Evolutionary conservation across 2,888 invertebrate genomes (phyloP).

Genomic region (Teleogryllus oceanicus): DNA sequence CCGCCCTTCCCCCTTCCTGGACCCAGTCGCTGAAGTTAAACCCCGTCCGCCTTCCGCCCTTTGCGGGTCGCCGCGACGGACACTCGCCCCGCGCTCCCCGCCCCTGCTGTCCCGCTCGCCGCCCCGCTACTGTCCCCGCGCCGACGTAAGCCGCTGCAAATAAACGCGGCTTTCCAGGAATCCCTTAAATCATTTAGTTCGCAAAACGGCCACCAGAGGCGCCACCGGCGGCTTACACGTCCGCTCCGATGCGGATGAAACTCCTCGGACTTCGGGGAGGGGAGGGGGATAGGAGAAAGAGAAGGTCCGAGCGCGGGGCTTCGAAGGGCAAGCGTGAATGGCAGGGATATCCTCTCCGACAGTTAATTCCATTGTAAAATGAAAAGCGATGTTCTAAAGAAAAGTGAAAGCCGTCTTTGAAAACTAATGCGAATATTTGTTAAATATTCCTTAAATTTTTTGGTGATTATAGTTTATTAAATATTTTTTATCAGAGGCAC

Average conservation of each 20-base stretch:
- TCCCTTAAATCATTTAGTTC: constrained; percentile 18
- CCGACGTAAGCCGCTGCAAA: neutral
- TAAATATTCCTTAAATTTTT: no score
- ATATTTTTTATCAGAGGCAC: no score
- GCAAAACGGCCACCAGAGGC: neutral
- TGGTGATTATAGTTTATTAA: no score
- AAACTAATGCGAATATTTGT: no score
- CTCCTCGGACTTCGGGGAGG: no score
- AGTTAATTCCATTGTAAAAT: no score
- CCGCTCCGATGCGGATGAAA: neutral
- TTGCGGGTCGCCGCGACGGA: neutral
- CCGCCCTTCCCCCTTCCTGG: neutral
- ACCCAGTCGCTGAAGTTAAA: neutral
- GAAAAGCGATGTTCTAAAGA: no score
- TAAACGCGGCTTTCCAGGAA: constrained; percentile 6
- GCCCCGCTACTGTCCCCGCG: neutral
- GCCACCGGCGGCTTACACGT: neutral
- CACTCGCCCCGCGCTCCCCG: neutral
- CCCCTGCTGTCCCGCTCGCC: neutral
- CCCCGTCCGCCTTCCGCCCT: neutral
- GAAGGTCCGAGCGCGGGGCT: neutral
- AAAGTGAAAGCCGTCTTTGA: no score
- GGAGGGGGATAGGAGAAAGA: neutral
- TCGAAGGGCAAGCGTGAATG: neutral
- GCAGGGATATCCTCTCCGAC: neutral